These are phyloP conservation scores for Troilus luridus DNA, from an alignment of 2,888 invertebrate species.

Conservation along the genomic window DNA sequence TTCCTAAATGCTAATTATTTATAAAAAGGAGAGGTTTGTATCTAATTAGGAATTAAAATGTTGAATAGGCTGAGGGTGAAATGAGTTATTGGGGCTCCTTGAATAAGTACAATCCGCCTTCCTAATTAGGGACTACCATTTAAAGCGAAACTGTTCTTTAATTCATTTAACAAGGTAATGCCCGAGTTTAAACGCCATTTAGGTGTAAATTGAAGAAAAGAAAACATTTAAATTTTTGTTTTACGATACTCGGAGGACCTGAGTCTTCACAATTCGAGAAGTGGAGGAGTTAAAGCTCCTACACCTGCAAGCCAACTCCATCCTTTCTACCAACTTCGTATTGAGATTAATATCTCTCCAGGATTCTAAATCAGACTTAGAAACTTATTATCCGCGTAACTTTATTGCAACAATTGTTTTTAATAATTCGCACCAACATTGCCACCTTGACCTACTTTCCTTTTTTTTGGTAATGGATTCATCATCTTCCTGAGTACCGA, in stretches of 20 bases:
- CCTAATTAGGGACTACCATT: conserved; percentile 6
- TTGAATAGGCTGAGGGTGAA: conserved; percentile 2
- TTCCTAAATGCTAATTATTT: background rate
- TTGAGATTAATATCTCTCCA: conserved; percentile 8
- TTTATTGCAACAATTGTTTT: background rate
- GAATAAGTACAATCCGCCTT: background rate
- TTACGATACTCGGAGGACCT: background rate
- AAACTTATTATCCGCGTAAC: conserved; percentile 12
- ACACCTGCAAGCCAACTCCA: conserved; percentile 13
- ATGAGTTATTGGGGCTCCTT: background rate
- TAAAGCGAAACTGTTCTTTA: conserved; percentile 24
- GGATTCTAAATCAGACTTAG: background rate
- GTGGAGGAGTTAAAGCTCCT: background rate
- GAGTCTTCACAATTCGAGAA: background rate
- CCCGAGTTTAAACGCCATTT: background rate
- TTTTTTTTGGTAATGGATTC: background rate
- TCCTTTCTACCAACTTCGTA: background rate
- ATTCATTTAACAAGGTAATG: conserved; percentile 5
- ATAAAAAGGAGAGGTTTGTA: background rate
- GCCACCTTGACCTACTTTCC: background rate
- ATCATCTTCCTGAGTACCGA: background rate
- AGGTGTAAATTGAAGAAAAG: background rate
- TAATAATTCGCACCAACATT: background rate
- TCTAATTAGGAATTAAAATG: background rate
- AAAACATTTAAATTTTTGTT: background rate